phyloP scores from a whole-genome alignment of 30 jellyfish, hydroid and myxozoan species.

The Rhopilema esculentum region DNA sequence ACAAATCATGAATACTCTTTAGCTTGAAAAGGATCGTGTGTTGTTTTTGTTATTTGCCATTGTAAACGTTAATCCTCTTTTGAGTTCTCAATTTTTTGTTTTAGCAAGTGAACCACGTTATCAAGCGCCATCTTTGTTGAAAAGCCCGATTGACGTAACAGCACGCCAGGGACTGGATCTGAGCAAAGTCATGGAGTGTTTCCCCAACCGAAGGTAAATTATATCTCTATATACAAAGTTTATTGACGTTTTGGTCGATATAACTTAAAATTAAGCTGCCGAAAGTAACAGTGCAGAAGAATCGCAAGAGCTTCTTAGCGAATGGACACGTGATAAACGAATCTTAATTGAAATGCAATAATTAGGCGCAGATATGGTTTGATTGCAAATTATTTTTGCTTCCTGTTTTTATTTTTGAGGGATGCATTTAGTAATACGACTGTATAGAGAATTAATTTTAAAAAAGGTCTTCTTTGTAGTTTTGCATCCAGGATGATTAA shows the following conservation, averaged over 20 bases:
- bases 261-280: neutral
- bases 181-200: conserved; percentile 58
- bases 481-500: too few species aligned
- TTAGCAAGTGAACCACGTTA: neutral
- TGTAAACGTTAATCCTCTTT: neutral
- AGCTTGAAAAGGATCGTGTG: neutral
- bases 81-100: too few species aligned
- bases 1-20: neutral
- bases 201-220: conserved; percentile 66
- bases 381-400: neutral
- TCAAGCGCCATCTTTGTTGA: conserved; percentile 40
- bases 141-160: conserved; percentile 35
- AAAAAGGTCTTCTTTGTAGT: neutral
- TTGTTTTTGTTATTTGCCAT: neutral
- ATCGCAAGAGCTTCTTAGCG: too few species aligned
- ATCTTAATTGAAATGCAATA: too few species aligned
- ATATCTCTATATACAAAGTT: neutral
- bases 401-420: conserved; percentile 2
- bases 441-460: neutral
- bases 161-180: conserved; percentile 58
- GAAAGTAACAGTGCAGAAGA: too few species aligned
- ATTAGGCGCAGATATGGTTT: too few species aligned
- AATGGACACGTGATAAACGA: too few species aligned
- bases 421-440: too few species aligned
- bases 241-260: neutral